Conservation (phyloP, 2,113 vertebrate species). For the Psilopogon haemacephalus region DNA sequence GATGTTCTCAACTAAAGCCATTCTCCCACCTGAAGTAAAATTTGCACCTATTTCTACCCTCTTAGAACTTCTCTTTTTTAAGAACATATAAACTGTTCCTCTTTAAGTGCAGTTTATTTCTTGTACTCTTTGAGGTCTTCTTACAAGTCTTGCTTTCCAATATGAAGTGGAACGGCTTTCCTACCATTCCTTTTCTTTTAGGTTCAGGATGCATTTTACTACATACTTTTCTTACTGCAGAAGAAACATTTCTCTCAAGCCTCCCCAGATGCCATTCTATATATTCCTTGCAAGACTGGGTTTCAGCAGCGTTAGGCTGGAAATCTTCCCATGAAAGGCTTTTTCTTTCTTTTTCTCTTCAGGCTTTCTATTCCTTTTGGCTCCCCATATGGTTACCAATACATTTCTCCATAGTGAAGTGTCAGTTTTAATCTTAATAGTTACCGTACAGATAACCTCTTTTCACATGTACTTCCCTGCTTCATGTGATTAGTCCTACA, state of each 20-base stretch:
- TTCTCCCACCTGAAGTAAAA: neutral
- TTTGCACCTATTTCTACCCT: neutral
- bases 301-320: neutral
- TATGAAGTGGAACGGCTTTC: neutral
- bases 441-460: neutral
- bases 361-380: neutral
- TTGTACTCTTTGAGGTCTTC: neutral
- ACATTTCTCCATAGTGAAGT: neutral
- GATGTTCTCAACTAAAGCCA: neutral
- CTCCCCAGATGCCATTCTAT: neutral
- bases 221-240: accelerated
- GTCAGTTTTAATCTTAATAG: neutral
- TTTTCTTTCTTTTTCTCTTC: too few relatives aligned
- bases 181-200: neutral
- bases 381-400: neutral
- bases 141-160: neutral
- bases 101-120: neutral
- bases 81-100: neutral
- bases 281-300: accelerated
- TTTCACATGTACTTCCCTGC: neutral
- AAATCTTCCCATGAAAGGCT: neutral
- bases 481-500: neutral
- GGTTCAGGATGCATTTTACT: neutral
- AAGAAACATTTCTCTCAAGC: neutral
- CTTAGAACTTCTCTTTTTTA: neutral